Evolutionary conservation across 64 coral and sea anemone species (phyloP).

Genomic region (Pachyseris speciosa): DNA sequence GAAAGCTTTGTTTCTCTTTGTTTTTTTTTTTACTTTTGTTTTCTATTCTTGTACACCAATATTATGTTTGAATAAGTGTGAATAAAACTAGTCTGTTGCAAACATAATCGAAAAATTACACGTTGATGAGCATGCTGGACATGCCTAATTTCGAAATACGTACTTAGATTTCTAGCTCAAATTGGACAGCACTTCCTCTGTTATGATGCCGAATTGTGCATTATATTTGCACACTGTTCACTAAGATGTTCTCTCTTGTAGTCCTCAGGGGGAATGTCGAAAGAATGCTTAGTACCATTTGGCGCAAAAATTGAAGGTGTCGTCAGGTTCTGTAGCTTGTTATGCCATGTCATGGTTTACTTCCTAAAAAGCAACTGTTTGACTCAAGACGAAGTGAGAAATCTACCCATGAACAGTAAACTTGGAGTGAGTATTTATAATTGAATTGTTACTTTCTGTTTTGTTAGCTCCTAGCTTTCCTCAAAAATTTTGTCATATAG

Average conservation of each 20-base stretch:
- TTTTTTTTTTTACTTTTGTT: too few relatives aligned
- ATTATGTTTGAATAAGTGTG: too few relatives aligned
- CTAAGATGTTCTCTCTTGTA: neutral
- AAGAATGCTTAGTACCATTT: conserved; percentile 50
- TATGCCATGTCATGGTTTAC: conserved; percentile 30
- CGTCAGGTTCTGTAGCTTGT: conserved; percentile 41
- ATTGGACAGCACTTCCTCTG: too few relatives aligned
- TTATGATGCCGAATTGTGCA: neutral
- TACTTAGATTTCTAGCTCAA: too few relatives aligned
- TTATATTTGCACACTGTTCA: neutral
- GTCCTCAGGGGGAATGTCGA: conserved; percentile 16
- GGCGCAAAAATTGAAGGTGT: neutral
- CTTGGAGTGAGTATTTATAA: conserved; percentile 30
- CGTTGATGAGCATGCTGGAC: too few relatives aligned
- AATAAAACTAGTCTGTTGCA: too few relatives aligned
- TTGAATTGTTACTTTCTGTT: neutral
- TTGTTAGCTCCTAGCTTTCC: neutral
- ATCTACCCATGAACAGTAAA: conserved; percentile 28
- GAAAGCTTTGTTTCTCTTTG: too few relatives aligned
- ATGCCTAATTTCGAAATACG: too few relatives aligned
- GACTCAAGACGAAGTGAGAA: conserved; percentile 1
- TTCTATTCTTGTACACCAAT: too few relatives aligned
- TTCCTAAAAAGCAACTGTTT: conserved; percentile 33
- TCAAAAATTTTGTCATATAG: neutral
- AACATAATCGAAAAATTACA: too few relatives aligned